phyloP scores from a whole-genome alignment of 2,113 vertebrate species.

The Pangasianodon hypophthalmus region DNA sequence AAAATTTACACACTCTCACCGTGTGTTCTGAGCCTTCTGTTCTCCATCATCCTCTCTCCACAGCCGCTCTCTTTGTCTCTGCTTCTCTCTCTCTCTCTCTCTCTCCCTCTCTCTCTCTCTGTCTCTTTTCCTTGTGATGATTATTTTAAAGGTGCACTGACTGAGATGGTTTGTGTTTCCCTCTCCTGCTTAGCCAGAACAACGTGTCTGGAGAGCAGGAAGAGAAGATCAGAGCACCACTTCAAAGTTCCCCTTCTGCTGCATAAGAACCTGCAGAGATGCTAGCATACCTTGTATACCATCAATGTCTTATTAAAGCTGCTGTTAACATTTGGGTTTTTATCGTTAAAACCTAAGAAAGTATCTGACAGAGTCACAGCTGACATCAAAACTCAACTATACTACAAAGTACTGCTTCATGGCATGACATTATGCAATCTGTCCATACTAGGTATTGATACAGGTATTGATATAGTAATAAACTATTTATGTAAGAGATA shows the following conservation, averaged over 20 bases:
- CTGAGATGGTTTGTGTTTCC: conserved; percentile 67
- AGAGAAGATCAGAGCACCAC: conserved; percentile 50
- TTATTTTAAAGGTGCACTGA: conserved; percentile 69
- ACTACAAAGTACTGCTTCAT: neutral
- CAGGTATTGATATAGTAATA: neutral
- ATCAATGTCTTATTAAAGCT: conserved; percentile 16
- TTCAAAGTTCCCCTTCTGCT: conserved; percentile 53
- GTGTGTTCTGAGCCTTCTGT: conserved; percentile 62
- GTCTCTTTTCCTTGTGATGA: conserved; percentile 66
- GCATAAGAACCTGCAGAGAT: conserved; percentile 62
- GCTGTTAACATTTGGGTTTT: conserved; percentile 25
- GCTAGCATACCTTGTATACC: conserved; percentile 72
- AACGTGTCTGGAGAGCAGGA: conserved; percentile 60
- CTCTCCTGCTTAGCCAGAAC: conserved; percentile 59
- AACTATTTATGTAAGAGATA: neutral
- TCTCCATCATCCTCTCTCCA: conserved; percentile 56
- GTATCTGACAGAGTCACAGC: neutral
- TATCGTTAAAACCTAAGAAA: conserved; percentile 6
- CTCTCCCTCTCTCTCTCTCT: conserved; percentile 45
- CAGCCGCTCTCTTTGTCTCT: conserved; percentile 51
- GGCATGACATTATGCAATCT: conserved; percentile 52
- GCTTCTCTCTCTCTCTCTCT: conserved; percentile 42
- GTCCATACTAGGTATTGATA: neutral
- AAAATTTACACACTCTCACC: conserved; percentile 72
- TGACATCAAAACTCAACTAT: conserved; percentile 54